Base-by-base conservation (phyloP, 1,140 invertebrate species). In the Tetraneura akinire region DNA sequence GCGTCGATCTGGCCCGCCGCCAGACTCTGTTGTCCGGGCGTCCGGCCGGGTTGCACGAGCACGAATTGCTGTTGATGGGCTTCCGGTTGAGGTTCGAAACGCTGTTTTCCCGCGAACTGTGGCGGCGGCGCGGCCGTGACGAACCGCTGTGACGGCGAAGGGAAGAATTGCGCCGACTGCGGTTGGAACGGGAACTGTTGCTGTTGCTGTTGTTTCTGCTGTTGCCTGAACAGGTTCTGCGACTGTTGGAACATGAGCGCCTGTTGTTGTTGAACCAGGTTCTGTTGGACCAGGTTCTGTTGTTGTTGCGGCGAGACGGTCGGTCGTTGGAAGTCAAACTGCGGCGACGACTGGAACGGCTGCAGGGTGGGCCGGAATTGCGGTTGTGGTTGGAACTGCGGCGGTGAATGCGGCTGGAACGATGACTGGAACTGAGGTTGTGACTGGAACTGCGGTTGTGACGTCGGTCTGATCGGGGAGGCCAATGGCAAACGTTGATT, bases 1-100 rank as follows among this genome's bases (percentile, higher is more conserved):
- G 92, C 91, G 84, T 93, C 92, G 83, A 94, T 93, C 84, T 93
- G 92, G 23, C 91, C 91, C 45, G 81, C 68, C 13, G 83, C 83
- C 47, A 84, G 70, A 42, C 80, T 82, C 73, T 82, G 66, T 71
- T 80, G 53, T 57, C 80, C 51, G 64, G 51, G 42, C 70, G 82
- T 26, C 2, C 68, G 51, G 18, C 49, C 55, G 32, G 89, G 88
- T 6, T 89, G 87, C 49, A 92, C 88, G 85, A 91, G 92, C 83
- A 92, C 92, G 84, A 89, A 92, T 10, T 87, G 83, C 55, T 83
- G 83, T n/a, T 66, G 62, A 21, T 81, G 81, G 21, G 85, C 86
- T 26, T 85, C 86, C n/a, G 86, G 83, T 23, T 86, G 84, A 80
- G 87, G 88, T 57, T 88, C 81, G 82, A 55, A 49, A 9, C 60